phyloP scores from a whole-genome alignment of 2,797 vertebrate species.

The Acanthiza pusilla region DNA sequence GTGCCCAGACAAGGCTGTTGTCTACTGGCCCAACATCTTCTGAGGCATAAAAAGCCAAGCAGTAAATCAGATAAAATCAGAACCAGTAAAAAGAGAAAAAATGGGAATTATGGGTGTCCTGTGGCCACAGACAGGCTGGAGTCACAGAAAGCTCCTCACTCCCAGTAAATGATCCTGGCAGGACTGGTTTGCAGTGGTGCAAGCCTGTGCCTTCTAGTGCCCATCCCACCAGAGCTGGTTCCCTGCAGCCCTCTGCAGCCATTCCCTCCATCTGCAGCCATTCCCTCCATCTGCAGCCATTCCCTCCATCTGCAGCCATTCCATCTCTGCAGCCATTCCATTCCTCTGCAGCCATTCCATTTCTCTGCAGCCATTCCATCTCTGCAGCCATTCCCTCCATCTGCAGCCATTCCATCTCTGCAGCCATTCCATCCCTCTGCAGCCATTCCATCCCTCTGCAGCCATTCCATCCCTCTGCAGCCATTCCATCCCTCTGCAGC shows the following conservation, averaged over 20 bases:
- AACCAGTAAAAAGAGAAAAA: not conserved
- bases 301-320: no score
- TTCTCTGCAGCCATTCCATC: not conserved
- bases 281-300: rapidly evolving
- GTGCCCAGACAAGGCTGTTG: not conserved
- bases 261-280: not conserved
- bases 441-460: no score
- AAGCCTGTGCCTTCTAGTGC: not conserved
- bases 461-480: no score
- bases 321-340: no score
- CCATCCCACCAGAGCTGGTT: not conserved
- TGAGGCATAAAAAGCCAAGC: not conserved
- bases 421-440: no score
- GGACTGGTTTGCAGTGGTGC: not conserved
- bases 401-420: no score
- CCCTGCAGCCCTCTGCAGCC: not conserved
- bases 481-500: no score
- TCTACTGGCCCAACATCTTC: not conserved
- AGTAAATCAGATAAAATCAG: not conserved
- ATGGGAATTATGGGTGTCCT: not conserved
- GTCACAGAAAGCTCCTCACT: not conserved
- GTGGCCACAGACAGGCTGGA: not conserved
- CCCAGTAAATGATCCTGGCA: not conserved
- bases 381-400: no score
- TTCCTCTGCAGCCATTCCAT: rapidly evolving